Base-by-base conservation (phyloP, 2,888 invertebrate genomes). In the Leucophenga montana region DNA sequence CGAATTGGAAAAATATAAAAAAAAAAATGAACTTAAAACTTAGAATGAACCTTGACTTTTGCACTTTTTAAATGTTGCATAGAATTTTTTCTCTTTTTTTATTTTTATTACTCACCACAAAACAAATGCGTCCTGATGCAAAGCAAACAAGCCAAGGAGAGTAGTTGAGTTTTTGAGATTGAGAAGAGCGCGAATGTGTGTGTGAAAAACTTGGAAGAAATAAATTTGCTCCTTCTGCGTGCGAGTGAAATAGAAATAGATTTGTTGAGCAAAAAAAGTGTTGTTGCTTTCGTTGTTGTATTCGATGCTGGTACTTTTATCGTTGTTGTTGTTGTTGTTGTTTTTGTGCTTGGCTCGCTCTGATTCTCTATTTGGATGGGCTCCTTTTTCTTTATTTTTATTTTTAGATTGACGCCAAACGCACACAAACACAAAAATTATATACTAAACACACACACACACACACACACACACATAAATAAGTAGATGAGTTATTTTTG, bases 1-100 rank as follows among this genome's bases (percentile, higher is more conserved):
- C 18, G 75, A 75, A 83, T 82, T 82, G 80, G 80, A 84, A 83
- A 80, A 75, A 75, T n/a, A 67, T 75, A 80, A 84, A 83, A 80
- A 75, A 75, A 67, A 75, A 48, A 48, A 6, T 16, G 16, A 1
- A 50, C 6, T 5, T 8, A 5, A 46, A 16, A 50, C 50, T 70
- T 27, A 72, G 66, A 65, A 69, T 74, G 75, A 83, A 79, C 81
- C 81, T 84, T 82, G 81, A 82, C 84, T 82, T 82, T 82, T 82
- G 79, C 83, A 82, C 84, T 82, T 78, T 76, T 70, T 69, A 75
- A 80, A 83, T 74, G 73, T 75, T 80, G 73, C 69, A 71, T 56
- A 39, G 53, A 70, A 53, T 39, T 39, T 11, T 39, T 39, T 44
- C 9, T 31, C 16, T 4, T 22, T 57, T 20, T 14, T n/a, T 14